A percentile compares a stretch with the other conserved stretches of the same genome.
These are phyloP conservation scores for Gymnarchus niloticus DNA, from an alignment of 2,113 vertebrate species.

Conservation along the genomic window DNA sequence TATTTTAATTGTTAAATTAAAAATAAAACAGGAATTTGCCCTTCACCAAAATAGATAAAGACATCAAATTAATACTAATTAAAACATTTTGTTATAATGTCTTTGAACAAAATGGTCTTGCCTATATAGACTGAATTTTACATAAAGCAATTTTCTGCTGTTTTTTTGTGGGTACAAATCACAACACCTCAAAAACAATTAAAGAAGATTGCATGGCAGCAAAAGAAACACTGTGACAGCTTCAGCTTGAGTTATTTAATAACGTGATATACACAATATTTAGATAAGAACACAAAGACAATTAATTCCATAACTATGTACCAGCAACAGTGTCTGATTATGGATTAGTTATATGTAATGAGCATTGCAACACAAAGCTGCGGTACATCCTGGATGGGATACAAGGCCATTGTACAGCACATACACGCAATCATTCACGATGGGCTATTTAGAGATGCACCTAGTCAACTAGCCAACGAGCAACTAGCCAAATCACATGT, in stretches of 20 bases:
- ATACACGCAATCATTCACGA: neutral
- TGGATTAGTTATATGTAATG: neutral
- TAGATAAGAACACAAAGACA: neutral
- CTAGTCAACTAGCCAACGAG: too few species aligned
- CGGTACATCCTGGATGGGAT: neutral
- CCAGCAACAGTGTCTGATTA: neutral
- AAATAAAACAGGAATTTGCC: neutral
- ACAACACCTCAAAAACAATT: too few species aligned
- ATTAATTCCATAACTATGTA: neutral
- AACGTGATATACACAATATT: neutral
- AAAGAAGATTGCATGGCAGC: neutral
- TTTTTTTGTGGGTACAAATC: too few species aligned
- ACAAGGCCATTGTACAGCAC: neutral
- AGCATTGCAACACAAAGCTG: neutral
- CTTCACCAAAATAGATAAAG: neutral
- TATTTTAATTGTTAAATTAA: neutral
- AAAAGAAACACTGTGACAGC: neutral
- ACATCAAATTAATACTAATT: neutral
- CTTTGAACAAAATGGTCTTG: neutral
- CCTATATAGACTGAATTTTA: too few species aligned
- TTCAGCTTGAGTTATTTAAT: neutral
- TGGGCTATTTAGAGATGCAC: neutral
- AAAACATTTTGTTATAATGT: neutral
- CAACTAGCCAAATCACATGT: neutral
- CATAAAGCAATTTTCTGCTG: too few species aligned